Evolutionary conservation across 2,797 vertebrate genomes (phyloP), one percentile per base, ranked within the genome.

Genomic region (Babyrousa celebensis): DNA sequence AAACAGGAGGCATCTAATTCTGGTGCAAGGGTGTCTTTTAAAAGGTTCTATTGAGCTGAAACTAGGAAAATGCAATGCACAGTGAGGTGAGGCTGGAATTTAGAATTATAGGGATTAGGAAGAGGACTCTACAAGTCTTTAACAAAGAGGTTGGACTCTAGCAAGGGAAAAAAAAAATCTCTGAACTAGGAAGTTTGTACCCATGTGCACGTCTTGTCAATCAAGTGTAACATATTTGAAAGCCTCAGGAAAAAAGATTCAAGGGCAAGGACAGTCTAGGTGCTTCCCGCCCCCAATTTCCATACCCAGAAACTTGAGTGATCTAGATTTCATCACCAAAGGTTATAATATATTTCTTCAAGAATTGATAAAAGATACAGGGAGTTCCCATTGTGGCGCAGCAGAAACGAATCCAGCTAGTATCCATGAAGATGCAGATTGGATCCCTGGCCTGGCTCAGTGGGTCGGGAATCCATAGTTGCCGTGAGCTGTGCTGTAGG

Each of bases 21-120:
- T 97, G 92, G 85, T 75, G 94, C 72, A 16, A 92, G 92, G 94
- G 86, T 91, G 78, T 94, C 78, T 71, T 97, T 98, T 97, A 75
- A 86, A 78, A 97, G 95, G 97, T 97, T 98, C 96, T 97, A 75
- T 97, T 96, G 94, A 98, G 97, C 95, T 97, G 95, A 78, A 94
- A 96, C 87, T 74, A 78, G 2, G 40, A 93, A 94, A 96, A 94
- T 18, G 78, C 63, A 25, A 21, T 12, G 48, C 67, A 15, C 9
- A 58, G 80, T 1, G 70, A 80, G 86, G 23, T 40, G 20, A 78
- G 90, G 48, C 84, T 74, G 77, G 29, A 89, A 89, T 89, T 96
- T 58, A 56, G 67, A 72, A 85, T 89, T 65, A 27, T 2, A 6
- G 16, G 65, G 40, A 36, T 27, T 40, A 54, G 48, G 27, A 12